Base-by-base conservation (phyloP, 2,888 invertebrate species). In the Ophion ventricosus region DNA sequence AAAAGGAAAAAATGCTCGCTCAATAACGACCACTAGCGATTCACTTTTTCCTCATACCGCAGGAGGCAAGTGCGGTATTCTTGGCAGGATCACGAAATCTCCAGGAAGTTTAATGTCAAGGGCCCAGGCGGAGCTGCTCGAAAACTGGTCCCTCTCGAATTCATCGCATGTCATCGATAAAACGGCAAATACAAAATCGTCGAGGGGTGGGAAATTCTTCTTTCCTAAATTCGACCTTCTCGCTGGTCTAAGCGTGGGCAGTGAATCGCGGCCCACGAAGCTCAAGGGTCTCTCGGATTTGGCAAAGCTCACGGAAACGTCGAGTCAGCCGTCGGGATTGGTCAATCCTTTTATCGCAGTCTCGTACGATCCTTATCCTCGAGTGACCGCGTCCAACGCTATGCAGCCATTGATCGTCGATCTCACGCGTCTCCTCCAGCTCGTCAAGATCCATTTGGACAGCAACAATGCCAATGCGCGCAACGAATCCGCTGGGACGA, bases 171-270 rank as follows among this genome's bases (percentile, higher is more conserved):
- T 5, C 17, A 64, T 14, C 14, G 54, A 64, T 5, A 23, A 20
- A 11, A 29, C 43, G 4, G 63, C 7, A 20, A 78, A 72, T 25
- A 0, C 25, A 20, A 78, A 56, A 0, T 35, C 70, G 56, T 26
- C 80, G 35, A 78, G 91, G 4, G 88, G 83, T 4, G 87, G 89
- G 0, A 89, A 90, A 86, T 88, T 92, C 63, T 87, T 92, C 59
- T 85, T 90, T 2, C 88, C 89, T 8, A 75, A 78, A 70, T 81
- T 93, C 20, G 90, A 92, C 2, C 86, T 93, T 17, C 59, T 92
- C 4, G 88, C 92, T 56, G 92, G 92, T 43, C 73, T 92, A 4
- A 88, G 90, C 35, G 85, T 90, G 23, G 90, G 87, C 10, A 86
- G 87, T 66, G 78, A 72, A 17, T 70, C 82, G 56, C 23, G 76